A percentile compares a stretch with the other conserved stretches of the same genome.
Conservation (phyloP, 2,888 invertebrate genomes). For the Amphimallon solstitiale region DNA sequence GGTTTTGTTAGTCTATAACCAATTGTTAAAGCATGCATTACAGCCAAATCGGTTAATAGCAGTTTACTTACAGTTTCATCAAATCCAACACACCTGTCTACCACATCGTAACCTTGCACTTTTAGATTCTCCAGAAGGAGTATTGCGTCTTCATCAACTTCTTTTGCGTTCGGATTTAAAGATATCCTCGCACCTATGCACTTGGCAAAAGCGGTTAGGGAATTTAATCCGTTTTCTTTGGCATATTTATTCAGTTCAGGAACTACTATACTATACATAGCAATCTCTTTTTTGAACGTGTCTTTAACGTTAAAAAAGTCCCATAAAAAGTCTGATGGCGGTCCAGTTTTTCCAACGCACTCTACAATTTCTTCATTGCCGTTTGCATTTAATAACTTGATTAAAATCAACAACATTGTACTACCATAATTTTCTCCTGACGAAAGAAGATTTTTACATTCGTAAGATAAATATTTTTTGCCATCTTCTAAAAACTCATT, state of each 20-base stretch:
- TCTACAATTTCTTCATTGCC: constrained; percentile 47
- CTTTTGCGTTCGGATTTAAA: constrained; percentile 42
- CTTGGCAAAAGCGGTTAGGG: constrained; percentile 54
- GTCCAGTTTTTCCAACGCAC: constrained; percentile 63
- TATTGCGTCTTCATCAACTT: constrained; percentile 66
- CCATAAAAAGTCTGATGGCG: constrained; percentile 63
- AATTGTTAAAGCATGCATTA: constrained; percentile 67
- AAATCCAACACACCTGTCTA: constrained; percentile 62
- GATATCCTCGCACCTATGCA: constrained; percentile 64
- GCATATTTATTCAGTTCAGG: constrained; percentile 63
- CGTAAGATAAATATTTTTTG: neutral
- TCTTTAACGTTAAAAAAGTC: constrained; percentile 63
- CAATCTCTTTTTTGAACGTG: constrained; percentile 66
- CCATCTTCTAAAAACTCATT: neutral
- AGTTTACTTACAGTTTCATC: constrained; percentile 63
- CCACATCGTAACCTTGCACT: constrained; percentile 61
- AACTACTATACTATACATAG: constrained; percentile 63
- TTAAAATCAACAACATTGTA: constrained; percentile 60
- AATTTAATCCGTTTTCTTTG: constrained; percentile 50
- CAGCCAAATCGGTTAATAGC: constrained; percentile 63
- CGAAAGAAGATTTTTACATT: constrained; percentile 52
- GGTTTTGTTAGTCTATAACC: constrained; percentile 64
- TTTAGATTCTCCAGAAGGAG: constrained; percentile 67
- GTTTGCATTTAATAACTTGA: constrained; percentile 49
- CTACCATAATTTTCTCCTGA: constrained; percentile 70